Conservation (phyloP, 2,797 vertebrate species). For the Sitta carolinensis region DNA sequence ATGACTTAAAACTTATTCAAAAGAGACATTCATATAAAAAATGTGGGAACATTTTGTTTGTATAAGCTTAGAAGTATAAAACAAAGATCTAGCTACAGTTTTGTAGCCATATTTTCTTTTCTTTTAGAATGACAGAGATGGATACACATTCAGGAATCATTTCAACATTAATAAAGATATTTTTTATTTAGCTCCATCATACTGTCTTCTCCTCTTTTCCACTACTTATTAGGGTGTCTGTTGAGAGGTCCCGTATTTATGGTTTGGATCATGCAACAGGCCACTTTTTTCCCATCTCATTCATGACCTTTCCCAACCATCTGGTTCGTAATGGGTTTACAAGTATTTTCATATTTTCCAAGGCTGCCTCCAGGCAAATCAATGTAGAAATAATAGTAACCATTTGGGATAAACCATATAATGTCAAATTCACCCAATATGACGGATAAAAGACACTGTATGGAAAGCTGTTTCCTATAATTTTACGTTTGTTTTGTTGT, state of each 20-base stretch:
- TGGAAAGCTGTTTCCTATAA: not conserved
- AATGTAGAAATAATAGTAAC: conserved; percentile 18
- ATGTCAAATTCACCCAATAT: not conserved
- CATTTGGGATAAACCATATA: conserved; percentile 9
- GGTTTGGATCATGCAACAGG: conserved; percentile 5
- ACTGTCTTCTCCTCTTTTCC: not conserved
- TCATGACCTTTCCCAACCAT: conserved; percentile 16
- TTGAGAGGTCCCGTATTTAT: conserved; percentile 32
- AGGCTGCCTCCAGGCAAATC: not conserved
- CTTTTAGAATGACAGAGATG: not conserved
- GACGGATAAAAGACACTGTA: not conserved
- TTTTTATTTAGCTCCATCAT: not conserved
- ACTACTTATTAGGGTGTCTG: not conserved
- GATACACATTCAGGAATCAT: not conserved
- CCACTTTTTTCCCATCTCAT: not conserved
- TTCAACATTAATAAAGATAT: not conserved
- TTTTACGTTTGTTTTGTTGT: not conserved
- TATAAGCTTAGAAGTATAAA: conserved; percentile 29
- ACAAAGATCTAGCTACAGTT: not conserved
- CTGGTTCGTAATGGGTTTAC: conserved; percentile 13
- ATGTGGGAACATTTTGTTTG: not conserved
- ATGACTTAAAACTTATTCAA: not conserved
- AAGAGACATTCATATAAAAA: not conserved
- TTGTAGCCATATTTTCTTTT: not conserved
- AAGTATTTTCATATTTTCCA: conserved; percentile 30